Conservation (phyloP, 92 coral and sea anemone genomes). For the Zoanthus gigantus region DNA sequence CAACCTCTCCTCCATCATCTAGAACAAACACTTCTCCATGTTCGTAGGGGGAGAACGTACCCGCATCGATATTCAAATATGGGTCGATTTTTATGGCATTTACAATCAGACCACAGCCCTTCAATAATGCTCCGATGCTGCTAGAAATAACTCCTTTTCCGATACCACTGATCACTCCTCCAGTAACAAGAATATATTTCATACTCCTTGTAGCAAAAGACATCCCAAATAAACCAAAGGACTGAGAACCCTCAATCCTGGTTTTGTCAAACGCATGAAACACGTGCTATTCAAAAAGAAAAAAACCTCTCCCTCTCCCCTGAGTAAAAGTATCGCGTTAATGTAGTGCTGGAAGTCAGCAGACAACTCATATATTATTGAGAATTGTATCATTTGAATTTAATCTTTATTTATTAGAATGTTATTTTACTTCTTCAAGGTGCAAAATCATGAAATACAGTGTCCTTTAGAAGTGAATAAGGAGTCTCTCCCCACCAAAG, state of each 20-base stretch:
- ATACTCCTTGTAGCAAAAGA: constrained; percentile 37
- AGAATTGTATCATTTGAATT: too few species aligned
- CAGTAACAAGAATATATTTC: constrained; percentile 97
- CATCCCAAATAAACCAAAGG: not conserved
- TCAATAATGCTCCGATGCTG: constrained; percentile 92
- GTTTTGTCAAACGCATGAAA: too few species aligned
- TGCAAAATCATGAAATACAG: not conserved
- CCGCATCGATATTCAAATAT: constrained; percentile 96
- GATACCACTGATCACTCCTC: constrained; percentile 98
- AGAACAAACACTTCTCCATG: constrained; percentile 99
- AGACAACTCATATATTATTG: too few species aligned
- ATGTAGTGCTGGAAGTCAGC: too few species aligned
- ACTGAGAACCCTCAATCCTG: too few species aligned
- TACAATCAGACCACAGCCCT: constrained; percentile 80
- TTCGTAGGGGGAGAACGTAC: constrained; percentile 98
- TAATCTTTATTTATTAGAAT: too few species aligned
- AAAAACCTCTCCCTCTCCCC: not conserved
- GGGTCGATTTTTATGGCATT: constrained; percentile 97
- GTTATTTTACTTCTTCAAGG: not conserved
- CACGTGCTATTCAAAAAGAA: not conserved
- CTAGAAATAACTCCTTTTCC: constrained; percentile 99
- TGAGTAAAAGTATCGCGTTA: not conserved
- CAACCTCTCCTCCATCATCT: constrained; percentile 99
- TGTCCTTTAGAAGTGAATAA: not conserved
- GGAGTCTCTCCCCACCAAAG: not conserved